These are phyloP conservation scores for Zoroaster sp. DNA, from an alignment of 53 echinoderm and acorn worm genomes.

Conservation along the genomic window DNA sequence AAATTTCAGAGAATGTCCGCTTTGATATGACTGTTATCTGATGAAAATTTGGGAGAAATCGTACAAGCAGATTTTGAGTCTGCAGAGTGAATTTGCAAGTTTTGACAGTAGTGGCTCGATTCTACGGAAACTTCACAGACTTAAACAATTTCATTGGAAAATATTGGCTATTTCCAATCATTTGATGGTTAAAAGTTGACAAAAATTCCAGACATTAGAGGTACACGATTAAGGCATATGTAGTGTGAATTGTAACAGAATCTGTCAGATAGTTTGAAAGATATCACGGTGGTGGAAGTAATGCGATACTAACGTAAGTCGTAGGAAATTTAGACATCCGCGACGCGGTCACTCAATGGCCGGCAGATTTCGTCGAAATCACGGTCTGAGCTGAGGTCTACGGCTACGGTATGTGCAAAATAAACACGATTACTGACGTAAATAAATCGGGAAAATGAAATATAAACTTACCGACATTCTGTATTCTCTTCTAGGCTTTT, in stretches of 20 bases:
- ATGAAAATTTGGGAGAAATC: conserved; percentile 1
- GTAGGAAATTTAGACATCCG: not conserved
- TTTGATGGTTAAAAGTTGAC: not conserved
- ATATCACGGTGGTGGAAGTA: not conserved
- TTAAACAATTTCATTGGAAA: not conserved
- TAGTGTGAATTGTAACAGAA: not conserved
- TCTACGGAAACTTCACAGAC: not conserved
- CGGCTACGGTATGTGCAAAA: too few relatives aligned
- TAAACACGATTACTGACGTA: too few relatives aligned
- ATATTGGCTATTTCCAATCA: not conserved
- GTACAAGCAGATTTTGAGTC: not conserved
- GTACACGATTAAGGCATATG: not conserved
- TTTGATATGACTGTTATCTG: not conserved
- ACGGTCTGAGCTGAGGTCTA: not conserved
- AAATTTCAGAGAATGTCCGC: not conserved
- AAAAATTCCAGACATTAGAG: not conserved
- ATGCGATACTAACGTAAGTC: not conserved
- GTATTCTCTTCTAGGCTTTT: conserved; percentile 50
- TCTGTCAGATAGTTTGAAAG: not conserved
- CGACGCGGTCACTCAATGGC: not conserved
- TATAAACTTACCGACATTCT: conserved; percentile 61
- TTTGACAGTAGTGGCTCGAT: not conserved
- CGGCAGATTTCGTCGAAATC: not conserved
- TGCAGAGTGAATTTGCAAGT: conserved; percentile 16
- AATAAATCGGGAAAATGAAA: not conserved